Evolutionary conservation across 1,140 invertebrate genomes (phyloP).

Genomic region (Armadillidium nasatum): DNA sequence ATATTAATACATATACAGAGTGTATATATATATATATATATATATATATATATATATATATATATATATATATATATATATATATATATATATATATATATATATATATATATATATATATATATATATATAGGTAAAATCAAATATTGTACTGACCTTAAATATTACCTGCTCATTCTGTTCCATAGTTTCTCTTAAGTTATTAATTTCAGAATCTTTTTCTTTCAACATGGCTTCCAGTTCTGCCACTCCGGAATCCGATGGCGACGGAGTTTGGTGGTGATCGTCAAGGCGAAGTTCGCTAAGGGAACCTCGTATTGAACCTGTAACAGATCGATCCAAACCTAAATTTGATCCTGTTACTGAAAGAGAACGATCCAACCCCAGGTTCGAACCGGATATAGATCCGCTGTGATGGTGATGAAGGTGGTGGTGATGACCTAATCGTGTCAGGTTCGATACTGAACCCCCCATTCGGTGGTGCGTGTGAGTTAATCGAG

Average conservation of each 20-base stretch:
- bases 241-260: constrained; percentile 74
- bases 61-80: too few species aligned
- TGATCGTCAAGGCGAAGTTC: constrained; percentile 39
- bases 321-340: constrained; percentile 32
- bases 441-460: constrained; percentile 39
- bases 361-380: constrained; percentile 43
- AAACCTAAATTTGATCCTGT: constrained; percentile 34
- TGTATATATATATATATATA: too few species aligned
- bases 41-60: too few species aligned
- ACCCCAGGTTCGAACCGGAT: constrained; percentile 46
- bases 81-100: too few species aligned
- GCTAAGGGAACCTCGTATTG: constrained; percentile 34
- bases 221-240: constrained; percentile 67
- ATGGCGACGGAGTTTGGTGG: constrained; percentile 68
- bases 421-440: constrained; percentile 24
- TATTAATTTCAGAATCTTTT: constrained; percentile 66
- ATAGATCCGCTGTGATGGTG: constrained; percentile 42
- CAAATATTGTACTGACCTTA: constrained; percentile 32
- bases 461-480: constrained; percentile 45
- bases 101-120: too few species aligned
- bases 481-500: constrained; percentile 27
- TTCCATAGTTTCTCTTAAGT: constrained; percentile 69
- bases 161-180: constrained; percentile 69
- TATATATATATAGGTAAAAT: too few species aligned
- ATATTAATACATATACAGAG: too few species aligned